Percentiles rank a stretch among this genome's conserved stretches.
phyloP scores from a whole-genome alignment of 2,888 invertebrate genomes.

The Schizaphis graminum region DNA sequence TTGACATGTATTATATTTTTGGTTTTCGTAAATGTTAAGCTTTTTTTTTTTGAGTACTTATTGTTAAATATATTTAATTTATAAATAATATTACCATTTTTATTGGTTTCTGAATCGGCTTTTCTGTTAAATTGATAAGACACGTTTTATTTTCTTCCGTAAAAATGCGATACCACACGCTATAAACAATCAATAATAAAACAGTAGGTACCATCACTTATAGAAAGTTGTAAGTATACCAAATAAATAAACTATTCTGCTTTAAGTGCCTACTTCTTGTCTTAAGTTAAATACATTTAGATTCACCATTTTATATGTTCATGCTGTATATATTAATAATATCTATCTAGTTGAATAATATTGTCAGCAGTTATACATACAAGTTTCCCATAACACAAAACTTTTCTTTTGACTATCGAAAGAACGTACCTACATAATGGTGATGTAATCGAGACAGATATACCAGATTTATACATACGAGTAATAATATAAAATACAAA shows the following conservation, averaged over 20 bases:
- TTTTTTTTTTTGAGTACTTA: background rate
- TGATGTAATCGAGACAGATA: constrained; percentile 24
- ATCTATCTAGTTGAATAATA: background rate
- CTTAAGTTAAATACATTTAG: background rate
- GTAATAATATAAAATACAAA: constrained; percentile 61
- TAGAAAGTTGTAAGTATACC: background rate
- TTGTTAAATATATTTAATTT: background rate
- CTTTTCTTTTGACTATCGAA: constrained; percentile 15
- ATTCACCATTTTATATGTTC: background rate
- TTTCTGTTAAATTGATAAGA: background rate
- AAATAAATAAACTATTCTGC: constrained; percentile 3
- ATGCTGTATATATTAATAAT: background rate
- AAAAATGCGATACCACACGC: background rate
- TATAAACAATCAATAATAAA: background rate
- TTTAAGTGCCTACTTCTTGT: background rate
- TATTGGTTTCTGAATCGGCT: background rate
- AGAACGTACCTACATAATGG: constrained; percentile 7
- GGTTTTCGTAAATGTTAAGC: background rate
- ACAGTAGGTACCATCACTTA: background rate
- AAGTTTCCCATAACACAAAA: constrained; percentile 33
- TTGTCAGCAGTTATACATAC: background rate
- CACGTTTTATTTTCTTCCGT: background rate
- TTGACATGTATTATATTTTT: background rate
- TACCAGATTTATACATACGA: constrained; percentile 28
- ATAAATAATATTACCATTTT: background rate